phyloP scores from a whole-genome alignment of 2,888 invertebrate genomes.

The Oscheius sp. region DNA sequence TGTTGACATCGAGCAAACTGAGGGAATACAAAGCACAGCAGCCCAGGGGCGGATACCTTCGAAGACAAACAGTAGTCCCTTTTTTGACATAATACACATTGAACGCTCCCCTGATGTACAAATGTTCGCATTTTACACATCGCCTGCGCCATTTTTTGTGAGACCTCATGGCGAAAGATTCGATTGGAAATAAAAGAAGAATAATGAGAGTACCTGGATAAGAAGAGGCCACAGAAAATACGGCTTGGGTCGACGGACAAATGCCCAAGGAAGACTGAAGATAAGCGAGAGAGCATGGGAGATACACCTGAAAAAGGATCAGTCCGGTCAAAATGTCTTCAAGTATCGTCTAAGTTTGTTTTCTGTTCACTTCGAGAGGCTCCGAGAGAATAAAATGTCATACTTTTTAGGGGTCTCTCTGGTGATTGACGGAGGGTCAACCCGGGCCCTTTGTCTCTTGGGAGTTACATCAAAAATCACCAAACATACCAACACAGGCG shows the following conservation, averaged over 20 bases:
- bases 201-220: slow-evolving; percentile 63
- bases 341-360: too few relatives aligned
- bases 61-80: not conserved
- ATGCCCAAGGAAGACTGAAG: slow-evolving; percentile 66
- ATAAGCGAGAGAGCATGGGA: slow-evolving; percentile 62
- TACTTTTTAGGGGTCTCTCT: slow-evolving; percentile 37
- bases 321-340: slow-evolving; percentile 22
- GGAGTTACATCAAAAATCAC: not conserved
- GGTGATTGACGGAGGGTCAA: slow-evolving; percentile 16
- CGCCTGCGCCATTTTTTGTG: slow-evolving; percentile 8
- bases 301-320: slow-evolving; percentile 43
- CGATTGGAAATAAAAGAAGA: not conserved
- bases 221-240: slow-evolving; percentile 67
- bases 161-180: not conserved
- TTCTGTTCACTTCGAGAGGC: too few relatives aligned
- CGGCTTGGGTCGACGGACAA: slow-evolving; percentile 62
- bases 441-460: slow-evolving; percentile 2
- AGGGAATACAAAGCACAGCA: not conserved
- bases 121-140: slow-evolving; percentile 10
- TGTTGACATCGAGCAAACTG: slow-evolving; percentile 11
- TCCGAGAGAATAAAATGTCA: slow-evolving; percentile 51
- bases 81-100: not conserved
- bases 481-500: slow-evolving; percentile 36
- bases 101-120: slow-evolving; percentile 15
- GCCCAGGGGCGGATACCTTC: not conserved